Percentiles rank a stretch among this genome's conserved stretches.
phyloP scores from a whole-genome alignment of 1,140 invertebrate genomes.

The Aplysia californica region DNA sequence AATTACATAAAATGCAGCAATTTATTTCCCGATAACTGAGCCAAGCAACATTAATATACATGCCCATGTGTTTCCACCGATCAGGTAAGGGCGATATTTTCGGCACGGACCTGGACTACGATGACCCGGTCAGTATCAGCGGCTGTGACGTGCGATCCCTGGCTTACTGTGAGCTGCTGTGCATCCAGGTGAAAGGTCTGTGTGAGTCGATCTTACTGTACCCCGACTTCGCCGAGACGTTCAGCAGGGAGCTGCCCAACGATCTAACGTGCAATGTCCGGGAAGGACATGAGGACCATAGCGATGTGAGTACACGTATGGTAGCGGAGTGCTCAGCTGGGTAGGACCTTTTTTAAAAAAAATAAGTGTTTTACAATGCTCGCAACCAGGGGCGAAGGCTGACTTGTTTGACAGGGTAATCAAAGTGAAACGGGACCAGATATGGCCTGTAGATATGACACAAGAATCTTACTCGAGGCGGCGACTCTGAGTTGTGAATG shows the following conservation, averaged over 20 bases:
- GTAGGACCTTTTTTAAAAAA: too few relatives aligned
- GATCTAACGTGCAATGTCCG: conserved; percentile 95
- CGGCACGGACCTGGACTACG: conserved; percentile 86
- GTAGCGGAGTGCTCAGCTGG: too few relatives aligned
- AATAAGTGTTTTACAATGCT: too few relatives aligned
- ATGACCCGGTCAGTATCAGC: conserved; percentile 88
- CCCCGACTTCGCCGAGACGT: conserved; percentile 91
- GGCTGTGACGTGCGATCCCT: conserved; percentile 94
- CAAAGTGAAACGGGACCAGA: too few relatives aligned
- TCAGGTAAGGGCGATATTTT: conserved; percentile 95
- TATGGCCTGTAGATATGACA: too few relatives aligned
- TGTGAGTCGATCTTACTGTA: conserved; percentile 91
- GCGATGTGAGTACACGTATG: conserved; percentile 31
- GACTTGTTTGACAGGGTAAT: too few relatives aligned
- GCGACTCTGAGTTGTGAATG: too few relatives aligned
- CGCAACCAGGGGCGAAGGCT: too few relatives aligned
- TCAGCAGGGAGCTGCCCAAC: conserved; percentile 93
- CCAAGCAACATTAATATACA: too few relatives aligned
- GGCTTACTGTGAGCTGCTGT: conserved; percentile 96
- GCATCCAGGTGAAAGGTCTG: conserved; percentile 74
- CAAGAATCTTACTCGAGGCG: too few relatives aligned
- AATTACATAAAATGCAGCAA: too few relatives aligned
- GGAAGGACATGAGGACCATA: conserved; percentile 75
- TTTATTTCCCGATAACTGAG: too few relatives aligned
- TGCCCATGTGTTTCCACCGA: conserved; percentile 29